Evolutionary conservation across 1,140 invertebrate species (phyloP).

Genomic region (Neodiprion fabricii): DNA sequence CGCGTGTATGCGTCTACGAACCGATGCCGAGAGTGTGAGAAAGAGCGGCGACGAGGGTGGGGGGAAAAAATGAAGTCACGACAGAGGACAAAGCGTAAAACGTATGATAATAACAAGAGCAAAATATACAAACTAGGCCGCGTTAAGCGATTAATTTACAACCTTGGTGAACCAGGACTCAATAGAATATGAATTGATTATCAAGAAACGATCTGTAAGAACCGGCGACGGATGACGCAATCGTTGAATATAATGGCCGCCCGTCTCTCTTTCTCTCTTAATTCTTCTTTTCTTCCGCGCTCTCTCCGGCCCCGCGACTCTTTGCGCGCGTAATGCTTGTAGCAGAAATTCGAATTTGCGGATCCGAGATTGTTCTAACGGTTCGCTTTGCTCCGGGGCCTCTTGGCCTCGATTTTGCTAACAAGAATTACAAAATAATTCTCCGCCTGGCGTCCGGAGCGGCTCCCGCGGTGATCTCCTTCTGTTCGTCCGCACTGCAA

Average conservation of each 20-base stretch:
- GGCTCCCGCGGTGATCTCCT: background rate
- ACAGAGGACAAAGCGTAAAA: background rate
- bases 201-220: background rate
- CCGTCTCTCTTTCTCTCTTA: too few species aligned
- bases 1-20: too few species aligned
- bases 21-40: too few species aligned
- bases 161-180: slow-evolving; percentile 2
- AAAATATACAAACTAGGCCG: background rate
- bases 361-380: slow-evolving; percentile 29
- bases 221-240: background rate
- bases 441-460: background rate
- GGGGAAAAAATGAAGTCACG: too few species aligned
- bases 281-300: too few species aligned
- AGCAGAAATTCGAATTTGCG: slow-evolving; percentile 12
- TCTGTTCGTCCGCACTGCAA: background rate
- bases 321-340: background rate
- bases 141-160: slow-evolving; percentile 5
- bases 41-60: too few species aligned
- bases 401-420: slow-evolving; percentile 21
- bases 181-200: background rate
- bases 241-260: too few species aligned
- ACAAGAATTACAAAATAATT: slow-evolving; percentile 17
- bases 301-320: too few species aligned
- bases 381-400: slow-evolving; percentile 28
- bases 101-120: background rate